Evolutionary conservation across 2,888 invertebrate genomes (phyloP), one percentile per base, ranked within the genome.

Genomic region (Stenolophus ochropezus): DNA sequence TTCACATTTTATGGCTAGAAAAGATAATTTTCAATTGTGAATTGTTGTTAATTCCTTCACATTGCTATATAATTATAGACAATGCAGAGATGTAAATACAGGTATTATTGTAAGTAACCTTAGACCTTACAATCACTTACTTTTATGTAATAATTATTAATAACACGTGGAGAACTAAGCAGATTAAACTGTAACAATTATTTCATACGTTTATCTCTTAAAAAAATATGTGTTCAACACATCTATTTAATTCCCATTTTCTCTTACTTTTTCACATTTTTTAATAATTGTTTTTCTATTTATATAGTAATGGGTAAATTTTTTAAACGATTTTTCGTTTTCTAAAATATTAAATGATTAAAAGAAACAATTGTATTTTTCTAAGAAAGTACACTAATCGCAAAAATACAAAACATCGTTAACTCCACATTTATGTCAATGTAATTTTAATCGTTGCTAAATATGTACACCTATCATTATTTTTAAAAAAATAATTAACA

Each of bases 351-450:
- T 42, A 1, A 42, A 42, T 42, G 11, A 11, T 4, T 42, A 6
- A 42, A 42, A 42, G 11, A 33, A 4, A 11, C 4, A 42, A 42
- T 42, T 42, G 33, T 42, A 42, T 11, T 42, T 42, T 42, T 8
- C 33, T 42, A 42, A 27, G 33, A 69, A 69, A 23, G 51, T 16
- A 33, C 33, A 42, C 11, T 42, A 42, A 42, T 27, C 27, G 65
- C 65, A 18, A 69, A 65, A 69, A 69, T 42, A 69, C 11, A 33
- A 5, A 33, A 27, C 27, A 33, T 69, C 65, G 65, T 69, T 69
- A 69, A 33, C 27, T 14, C 18, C 18, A 58, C 65, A 69, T 69
- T 69, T 69, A 14, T 69, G 65, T 69, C 65, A 69, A 69, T 69
- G 65, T 69, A 20, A 42, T 69, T 69, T 69, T 69, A 33, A 69